Percentiles rank a stretch among this genome's conserved stretches.
Evolutionary conservation across 2,888 invertebrate genomes (phyloP).

Genomic region (Habrosyne pyritoides): DNA sequence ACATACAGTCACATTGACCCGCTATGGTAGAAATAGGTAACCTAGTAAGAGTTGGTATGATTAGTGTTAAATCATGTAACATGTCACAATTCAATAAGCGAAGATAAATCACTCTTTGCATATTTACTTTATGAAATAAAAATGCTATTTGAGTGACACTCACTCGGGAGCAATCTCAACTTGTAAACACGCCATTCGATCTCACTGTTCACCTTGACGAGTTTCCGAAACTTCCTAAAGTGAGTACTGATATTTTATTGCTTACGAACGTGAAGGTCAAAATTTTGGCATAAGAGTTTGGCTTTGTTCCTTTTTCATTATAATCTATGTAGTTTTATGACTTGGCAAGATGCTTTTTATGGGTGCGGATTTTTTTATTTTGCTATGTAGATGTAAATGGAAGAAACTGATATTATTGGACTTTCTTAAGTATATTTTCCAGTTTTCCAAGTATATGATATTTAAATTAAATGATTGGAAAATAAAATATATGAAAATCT

Average conservation of each 20-base stretch:
- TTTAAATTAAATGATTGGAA: too few relatives aligned
- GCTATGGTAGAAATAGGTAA: too few relatives aligned
- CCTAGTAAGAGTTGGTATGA: too few relatives aligned
- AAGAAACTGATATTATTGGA: too few relatives aligned
- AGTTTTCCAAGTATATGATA: too few relatives aligned
- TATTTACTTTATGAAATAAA: neutral
- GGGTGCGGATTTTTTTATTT: neutral
- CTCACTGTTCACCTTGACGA: conserved; percentile 1
- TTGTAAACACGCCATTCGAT: conserved; percentile 2
- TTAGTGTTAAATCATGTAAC: neutral
- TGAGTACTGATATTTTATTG: neutral
- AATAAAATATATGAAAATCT: too few relatives aligned
- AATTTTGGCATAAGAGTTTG: neutral
- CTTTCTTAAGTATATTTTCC: too few relatives aligned
- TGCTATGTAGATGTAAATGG: too few relatives aligned
- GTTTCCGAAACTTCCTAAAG: neutral
- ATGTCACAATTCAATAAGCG: neutral
- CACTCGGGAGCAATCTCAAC: neutral
- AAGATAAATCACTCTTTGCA: neutral
- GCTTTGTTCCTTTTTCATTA: neutral
- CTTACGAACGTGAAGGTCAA: neutral
- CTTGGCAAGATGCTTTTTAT: neutral
- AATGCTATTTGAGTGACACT: conserved; percentile 2
- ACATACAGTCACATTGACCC: too few relatives aligned
- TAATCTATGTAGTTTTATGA: neutral